A percentile compares a stretch with the other conserved stretches of the same genome.
Evolutionary conservation across 2,113 vertebrate species (phyloP).

Genomic region (Neolamprologus toae): DNA sequence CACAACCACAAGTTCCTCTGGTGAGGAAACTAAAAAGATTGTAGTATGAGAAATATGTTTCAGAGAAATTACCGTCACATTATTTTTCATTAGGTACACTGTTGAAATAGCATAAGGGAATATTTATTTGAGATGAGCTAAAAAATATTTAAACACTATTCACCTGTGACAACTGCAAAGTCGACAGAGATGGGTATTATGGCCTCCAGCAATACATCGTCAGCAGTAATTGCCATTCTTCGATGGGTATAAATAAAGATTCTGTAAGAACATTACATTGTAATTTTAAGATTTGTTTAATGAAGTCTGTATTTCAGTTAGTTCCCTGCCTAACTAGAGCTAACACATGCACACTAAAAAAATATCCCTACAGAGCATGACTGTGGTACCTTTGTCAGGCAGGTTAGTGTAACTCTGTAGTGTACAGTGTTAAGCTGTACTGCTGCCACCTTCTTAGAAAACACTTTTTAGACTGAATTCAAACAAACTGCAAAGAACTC

Average conservation of each 20-base stretch:
- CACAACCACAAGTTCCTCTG: constrained; percentile 70
- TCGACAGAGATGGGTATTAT: constrained; percentile 79
- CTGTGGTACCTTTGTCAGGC: not conserved
- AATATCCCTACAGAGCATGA: not conserved
- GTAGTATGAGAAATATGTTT: not conserved
- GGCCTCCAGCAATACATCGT: constrained; percentile 82
- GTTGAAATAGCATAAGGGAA: not conserved
- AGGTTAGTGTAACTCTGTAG: not conserved
- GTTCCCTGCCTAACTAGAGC: not conserved
- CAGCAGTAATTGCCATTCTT: constrained; percentile 88
- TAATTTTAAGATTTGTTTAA: not conserved
- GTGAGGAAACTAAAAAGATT: constrained; percentile 61
- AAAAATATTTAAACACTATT: not conserved
- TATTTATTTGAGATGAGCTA: not conserved
- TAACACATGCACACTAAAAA: not conserved
- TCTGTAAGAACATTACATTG: constrained; percentile 49
- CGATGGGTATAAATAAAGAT: constrained; percentile 84
- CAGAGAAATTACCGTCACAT: not conserved
- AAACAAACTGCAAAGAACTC: not conserved
- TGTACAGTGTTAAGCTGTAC: not conserved
- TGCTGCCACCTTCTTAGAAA: not conserved
- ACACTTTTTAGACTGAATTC: not conserved
- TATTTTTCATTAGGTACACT: not conserved
- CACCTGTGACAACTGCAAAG: constrained; percentile 86
- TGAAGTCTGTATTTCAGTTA: not conserved